These are phyloP conservation scores for Amia ocellicauda DNA, from an alignment of 2,113 vertebrate species.

Conservation along the genomic window DNA sequence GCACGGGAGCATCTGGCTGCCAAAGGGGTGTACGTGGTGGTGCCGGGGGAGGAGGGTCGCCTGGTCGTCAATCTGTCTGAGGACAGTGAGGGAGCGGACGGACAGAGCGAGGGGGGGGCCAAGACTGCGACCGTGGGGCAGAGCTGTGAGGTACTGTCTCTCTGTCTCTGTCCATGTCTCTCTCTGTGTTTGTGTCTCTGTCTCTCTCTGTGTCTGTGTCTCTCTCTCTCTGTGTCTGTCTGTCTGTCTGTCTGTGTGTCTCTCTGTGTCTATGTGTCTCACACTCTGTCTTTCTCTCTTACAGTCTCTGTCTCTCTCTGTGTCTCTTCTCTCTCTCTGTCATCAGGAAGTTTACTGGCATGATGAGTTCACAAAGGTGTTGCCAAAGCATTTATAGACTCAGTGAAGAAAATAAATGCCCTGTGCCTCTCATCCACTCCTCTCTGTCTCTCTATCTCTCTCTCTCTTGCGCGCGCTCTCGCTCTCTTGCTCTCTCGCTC, in stretches of 20 bases:
- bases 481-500: background rate
- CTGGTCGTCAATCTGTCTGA: slow-evolving; percentile 61
- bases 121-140: slow-evolving; percentile 52
- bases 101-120: slow-evolving; percentile 24
- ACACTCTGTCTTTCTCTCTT: too few relatives aligned
- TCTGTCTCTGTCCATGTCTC: background rate
- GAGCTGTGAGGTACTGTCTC: slow-evolving; percentile 66
- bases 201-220: background rate
- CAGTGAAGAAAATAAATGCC: too few relatives aligned
- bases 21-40: slow-evolving; percentile 72
- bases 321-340: too few relatives aligned
- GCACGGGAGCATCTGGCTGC: slow-evolving; percentile 69
- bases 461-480: too few relatives aligned
- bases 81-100: slow-evolving; percentile 33
- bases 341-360: too few relatives aligned
- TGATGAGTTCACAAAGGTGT: too few relatives aligned
- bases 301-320: too few relatives aligned
- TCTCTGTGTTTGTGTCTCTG: background rate
- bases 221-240: too few relatives aligned
- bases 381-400: too few relatives aligned
- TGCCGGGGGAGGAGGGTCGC: slow-evolving; percentile 75
- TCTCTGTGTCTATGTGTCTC: too few relatives aligned
- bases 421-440: too few relatives aligned
- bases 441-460: background rate
- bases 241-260: too few relatives aligned